These are phyloP conservation scores for Camponotus vicinus DNA, from an alignment of 1,140 invertebrate genomes.

Conservation along the genomic window DNA sequence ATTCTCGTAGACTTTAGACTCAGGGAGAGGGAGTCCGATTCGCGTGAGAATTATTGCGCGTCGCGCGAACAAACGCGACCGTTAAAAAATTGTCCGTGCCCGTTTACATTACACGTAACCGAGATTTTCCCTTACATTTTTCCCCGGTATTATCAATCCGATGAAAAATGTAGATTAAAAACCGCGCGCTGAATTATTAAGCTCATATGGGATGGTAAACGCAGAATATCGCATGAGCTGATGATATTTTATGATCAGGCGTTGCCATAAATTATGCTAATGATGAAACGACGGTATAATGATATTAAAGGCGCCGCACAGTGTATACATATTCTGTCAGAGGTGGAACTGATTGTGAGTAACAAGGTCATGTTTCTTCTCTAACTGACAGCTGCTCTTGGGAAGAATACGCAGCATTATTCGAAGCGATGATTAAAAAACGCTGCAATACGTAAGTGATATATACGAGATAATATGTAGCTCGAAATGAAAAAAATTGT, in stretches of 20 bases:
- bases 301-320: constrained; percentile 39
- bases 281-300: constrained; percentile 47
- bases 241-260: constrained; percentile 36
- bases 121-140: not conserved
- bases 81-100: not conserved
- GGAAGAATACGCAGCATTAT: not conserved
- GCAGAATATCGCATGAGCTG: constrained; percentile 19
- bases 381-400: constrained; percentile 38
- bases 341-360: constrained; percentile 43
- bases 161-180: constrained; percentile 3
- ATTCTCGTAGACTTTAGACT: not conserved
- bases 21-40: not conserved
- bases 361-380: constrained; percentile 51
- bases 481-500: constrained; percentile 44
- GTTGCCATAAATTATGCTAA: constrained; percentile 44
- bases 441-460: constrained; percentile 29
- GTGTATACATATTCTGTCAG: constrained; percentile 25
- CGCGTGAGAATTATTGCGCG: not conserved
- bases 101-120: constrained; percentile 8
- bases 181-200: constrained; percentile 28
- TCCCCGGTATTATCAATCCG: not conserved
- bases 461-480: constrained; percentile 26
- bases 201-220: constrained; percentile 5
- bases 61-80: not conserved
- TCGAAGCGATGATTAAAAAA: constrained; percentile 17